These are phyloP conservation scores for Myripristis jacobus DNA, from an alignment of 2,797 vertebrate species.

Conservation along the genomic window DNA sequence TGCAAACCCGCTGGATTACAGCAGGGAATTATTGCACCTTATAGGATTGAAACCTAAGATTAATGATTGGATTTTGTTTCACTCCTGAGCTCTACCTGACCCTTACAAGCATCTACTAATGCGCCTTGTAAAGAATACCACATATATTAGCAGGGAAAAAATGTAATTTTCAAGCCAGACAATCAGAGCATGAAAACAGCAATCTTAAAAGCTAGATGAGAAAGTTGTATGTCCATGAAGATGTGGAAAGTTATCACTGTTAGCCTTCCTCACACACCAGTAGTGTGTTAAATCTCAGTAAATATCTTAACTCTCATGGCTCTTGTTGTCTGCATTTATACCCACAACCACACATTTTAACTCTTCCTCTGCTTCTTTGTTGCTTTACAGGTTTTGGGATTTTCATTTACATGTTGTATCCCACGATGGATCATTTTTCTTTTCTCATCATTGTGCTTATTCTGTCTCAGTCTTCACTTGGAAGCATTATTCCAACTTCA, in stretches of 20 bases:
- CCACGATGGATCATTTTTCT: constrained; percentile 56
- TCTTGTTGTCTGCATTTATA: not conserved
- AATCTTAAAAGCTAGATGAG: not conserved
- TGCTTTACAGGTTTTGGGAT: constrained; percentile 48
- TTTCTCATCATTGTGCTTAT: constrained; percentile 45
- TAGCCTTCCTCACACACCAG: not conserved
- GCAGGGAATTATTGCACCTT: constrained; percentile 34
- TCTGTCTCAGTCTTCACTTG: constrained; percentile 48
- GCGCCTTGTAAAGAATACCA: not conserved
- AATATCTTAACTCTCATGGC: not conserved
- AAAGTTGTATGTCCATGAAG: not conserved
- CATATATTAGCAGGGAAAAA: not conserved
- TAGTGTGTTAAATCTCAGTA: not conserved
- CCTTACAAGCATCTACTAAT: constrained; percentile 8
- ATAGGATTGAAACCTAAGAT: constrained; percentile 47
- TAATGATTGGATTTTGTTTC: constrained; percentile 17
- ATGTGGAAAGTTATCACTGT: not conserved
- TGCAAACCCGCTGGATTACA: constrained; percentile 43
- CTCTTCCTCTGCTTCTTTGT: constrained; percentile 4
- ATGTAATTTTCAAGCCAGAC: not conserved
- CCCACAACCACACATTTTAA: not conserved
- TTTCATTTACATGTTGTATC: not conserved
- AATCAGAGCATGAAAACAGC: not conserved
- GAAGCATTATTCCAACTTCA: constrained; percentile 47
- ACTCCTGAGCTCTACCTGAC: not conserved